Percentiles rank a stretch among this genome's conserved stretches.
These are phyloP conservation scores for Dryococelus australis DNA, from an alignment of 2,888 invertebrate species.

Conservation along the genomic window DNA sequence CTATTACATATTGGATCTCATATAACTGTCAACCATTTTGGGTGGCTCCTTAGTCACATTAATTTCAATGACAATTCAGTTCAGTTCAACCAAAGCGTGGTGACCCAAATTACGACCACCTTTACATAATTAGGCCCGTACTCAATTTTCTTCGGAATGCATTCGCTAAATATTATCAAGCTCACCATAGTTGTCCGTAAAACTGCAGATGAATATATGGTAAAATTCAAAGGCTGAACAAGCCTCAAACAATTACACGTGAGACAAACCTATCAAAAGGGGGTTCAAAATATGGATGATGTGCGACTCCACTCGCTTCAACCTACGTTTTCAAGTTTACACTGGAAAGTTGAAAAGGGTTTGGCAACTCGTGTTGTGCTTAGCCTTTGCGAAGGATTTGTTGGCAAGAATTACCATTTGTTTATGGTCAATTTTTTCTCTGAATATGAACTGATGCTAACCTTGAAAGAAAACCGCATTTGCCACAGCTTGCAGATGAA, in stretches of 20 bases:
- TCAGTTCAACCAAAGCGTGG: slow-evolving; percentile 21
- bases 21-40: slow-evolving; percentile 22
- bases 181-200: slow-evolving; percentile 9
- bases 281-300: neutral
- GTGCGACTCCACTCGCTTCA: neutral
- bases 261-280: neutral
- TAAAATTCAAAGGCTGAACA: slow-evolving; percentile 50
- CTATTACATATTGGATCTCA: slow-evolving; percentile 20
- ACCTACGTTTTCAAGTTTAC: neutral
- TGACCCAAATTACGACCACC: slow-evolving; percentile 32
- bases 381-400: neutral
- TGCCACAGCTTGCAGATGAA: neutral
- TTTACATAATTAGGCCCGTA: slow-evolving; percentile 35
- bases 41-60: slow-evolving; percentile 27
- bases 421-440: neutral
- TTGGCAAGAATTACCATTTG: neutral
- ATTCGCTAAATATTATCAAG: slow-evolving; percentile 21
- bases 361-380: neutral
- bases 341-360: neutral
- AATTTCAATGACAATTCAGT: slow-evolving; percentile 27
- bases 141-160: neutral
- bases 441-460: slow-evolving; percentile 9
- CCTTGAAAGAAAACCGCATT: neutral
- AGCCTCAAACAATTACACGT: slow-evolving; percentile 24
- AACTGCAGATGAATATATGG: slow-evolving; percentile 48